Evolutionary conservation across 2,113 vertebrate genomes (phyloP).

Genomic region (Tringa solitaria): DNA sequence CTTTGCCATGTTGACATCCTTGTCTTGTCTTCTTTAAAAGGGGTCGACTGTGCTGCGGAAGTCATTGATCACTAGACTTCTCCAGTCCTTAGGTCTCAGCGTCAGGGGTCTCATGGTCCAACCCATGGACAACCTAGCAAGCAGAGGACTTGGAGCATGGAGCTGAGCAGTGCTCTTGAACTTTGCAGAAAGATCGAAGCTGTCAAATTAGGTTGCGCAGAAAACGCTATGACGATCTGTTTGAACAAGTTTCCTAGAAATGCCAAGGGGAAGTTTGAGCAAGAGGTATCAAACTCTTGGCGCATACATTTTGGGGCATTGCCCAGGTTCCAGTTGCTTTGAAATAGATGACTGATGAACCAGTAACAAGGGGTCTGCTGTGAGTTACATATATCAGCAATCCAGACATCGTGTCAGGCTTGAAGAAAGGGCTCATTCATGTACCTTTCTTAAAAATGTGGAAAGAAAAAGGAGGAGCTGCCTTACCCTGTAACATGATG

Average conservation of each 20-base stretch:
- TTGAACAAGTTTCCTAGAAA: background rate
- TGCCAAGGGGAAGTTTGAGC: background rate
- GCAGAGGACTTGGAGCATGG: background rate
- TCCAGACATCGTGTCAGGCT: background rate
- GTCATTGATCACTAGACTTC: background rate
- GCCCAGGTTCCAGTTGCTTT: background rate
- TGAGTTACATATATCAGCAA: background rate
- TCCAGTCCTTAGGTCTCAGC: background rate
- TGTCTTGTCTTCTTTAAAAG: background rate
- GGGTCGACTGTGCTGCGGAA: background rate
- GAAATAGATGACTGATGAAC: background rate
- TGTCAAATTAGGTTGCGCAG: background rate
- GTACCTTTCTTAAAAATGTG: background rate
- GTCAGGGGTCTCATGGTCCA: fast-evolving
- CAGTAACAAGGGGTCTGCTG: background rate
- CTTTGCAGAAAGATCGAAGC: background rate
- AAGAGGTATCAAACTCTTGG: background rate
- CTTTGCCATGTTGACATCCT: background rate
- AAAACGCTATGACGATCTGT: background rate
- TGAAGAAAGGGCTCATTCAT: background rate
- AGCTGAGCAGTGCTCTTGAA: background rate
- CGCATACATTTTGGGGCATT: background rate
- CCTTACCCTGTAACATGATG: fast-evolving
- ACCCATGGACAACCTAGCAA: fast-evolving
- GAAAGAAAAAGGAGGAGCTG: background rate